Percentiles rank a stretch among this genome's conserved stretches.
phyloP scores from a whole-genome alignment of 2,888 invertebrate species.

The Carpatolechia fugitivella region DNA sequence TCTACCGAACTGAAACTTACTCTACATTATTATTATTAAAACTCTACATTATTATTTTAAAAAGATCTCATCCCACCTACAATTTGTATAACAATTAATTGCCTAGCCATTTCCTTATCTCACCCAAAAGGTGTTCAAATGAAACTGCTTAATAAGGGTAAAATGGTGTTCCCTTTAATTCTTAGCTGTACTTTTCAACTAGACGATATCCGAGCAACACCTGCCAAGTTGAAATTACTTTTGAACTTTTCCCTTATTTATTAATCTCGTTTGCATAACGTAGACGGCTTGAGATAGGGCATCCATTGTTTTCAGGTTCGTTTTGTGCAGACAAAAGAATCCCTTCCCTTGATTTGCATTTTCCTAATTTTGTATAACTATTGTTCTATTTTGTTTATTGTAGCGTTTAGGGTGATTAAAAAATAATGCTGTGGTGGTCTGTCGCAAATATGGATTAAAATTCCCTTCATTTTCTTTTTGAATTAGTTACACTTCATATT shows the following conservation, averaged over 20 bases:
- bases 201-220: conserved; percentile 8
- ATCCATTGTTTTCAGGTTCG: conserved; percentile 17
- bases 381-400: conserved; percentile 2
- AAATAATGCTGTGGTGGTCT: too few species aligned
- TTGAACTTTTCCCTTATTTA: conserved; percentile 51
- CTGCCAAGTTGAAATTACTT: conserved; percentile 44
- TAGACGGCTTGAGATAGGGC: conserved; percentile 23
- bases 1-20: too few species aligned
- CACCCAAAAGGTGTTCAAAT: background rate
- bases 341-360: background rate
- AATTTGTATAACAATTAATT: background rate
- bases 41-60: too few species aligned
- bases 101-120: background rate
- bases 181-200: conserved; percentile 6
- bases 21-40: too few species aligned
- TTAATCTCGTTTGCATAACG: conserved; percentile 53
- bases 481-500: too few species aligned
- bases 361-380: background rate
- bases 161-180: conserved; percentile 5
- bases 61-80: too few species aligned
- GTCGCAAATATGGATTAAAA: background rate
- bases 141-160: background rate
- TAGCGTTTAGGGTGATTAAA: too few species aligned
- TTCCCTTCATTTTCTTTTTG: background rate
- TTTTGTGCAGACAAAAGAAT: conserved; percentile 11